Evolutionary conservation across 2,113 vertebrate species (phyloP).

Genomic region (Pachypanchax playfairii): DNA sequence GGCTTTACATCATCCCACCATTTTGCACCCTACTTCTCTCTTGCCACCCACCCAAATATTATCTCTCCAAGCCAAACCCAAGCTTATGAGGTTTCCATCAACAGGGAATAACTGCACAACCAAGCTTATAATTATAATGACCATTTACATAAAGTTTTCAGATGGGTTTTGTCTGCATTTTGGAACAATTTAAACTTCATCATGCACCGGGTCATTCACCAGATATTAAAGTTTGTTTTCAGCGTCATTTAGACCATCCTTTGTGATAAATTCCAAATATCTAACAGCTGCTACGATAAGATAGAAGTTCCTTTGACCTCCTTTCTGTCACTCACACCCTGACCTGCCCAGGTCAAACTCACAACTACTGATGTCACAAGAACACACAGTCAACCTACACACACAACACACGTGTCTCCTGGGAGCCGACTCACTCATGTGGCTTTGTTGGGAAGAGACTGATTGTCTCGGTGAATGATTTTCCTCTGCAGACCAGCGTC

Average conservation of each 20-base stretch:
- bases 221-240: not conserved
- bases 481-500: slow-evolving; percentile 47
- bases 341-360: slow-evolving; percentile 36
- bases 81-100: slow-evolving; percentile 51
- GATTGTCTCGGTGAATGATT: slow-evolving; percentile 46
- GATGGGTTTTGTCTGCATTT: slow-evolving; percentile 37
- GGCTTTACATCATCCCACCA: slow-evolving; percentile 37
- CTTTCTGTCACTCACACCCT: not conserved
- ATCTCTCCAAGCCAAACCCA: slow-evolving; percentile 50
- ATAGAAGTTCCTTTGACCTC: not conserved
- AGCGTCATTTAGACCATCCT: not conserved
- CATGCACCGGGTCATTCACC: not conserved
- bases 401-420: slow-evolving; percentile 13
- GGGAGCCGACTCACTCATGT: slow-evolving; percentile 40
- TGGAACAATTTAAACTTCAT: slow-evolving; percentile 18
- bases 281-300: not conserved
- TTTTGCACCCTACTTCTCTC: slow-evolving; percentile 26
- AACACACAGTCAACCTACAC: not conserved
- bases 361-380: slow-evolving; percentile 8
- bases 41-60: slow-evolving; percentile 50
- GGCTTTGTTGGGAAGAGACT: slow-evolving; percentile 48
- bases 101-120: slow-evolving; percentile 36
- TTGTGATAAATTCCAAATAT: slow-evolving; percentile 20
- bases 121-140: slow-evolving; percentile 56
- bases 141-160: slow-evolving; percentile 36